These are phyloP conservation scores for Erithacus rubecula DNA, from an alignment of 2,797 vertebrate genomes.

Conservation along the genomic window DNA sequence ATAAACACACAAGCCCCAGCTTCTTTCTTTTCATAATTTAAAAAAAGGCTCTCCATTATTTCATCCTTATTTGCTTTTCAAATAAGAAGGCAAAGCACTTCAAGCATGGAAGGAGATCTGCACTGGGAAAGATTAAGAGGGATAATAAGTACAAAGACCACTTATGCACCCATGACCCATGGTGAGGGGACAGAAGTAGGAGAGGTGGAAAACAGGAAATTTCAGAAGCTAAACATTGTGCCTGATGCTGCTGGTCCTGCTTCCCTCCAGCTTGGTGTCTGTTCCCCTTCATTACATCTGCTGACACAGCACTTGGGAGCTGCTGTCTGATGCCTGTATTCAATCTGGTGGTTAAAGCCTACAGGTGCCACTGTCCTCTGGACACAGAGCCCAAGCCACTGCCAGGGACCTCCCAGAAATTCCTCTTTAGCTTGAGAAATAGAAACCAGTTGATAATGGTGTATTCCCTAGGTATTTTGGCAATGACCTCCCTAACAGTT, in stretches of 20 bases:
- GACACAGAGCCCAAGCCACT: accelerated
- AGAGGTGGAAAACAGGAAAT: background rate
- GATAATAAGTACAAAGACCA: constrained; percentile 21
- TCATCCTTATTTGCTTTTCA: constrained; percentile 43
- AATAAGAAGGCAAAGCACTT: background rate
- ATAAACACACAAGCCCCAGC: background rate
- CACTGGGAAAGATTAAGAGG: constrained; percentile 17
- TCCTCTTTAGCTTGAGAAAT: background rate
- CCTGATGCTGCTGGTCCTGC: background rate
- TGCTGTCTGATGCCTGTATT: background rate
- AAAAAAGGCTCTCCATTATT: constrained; percentile 27
- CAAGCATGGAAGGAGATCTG: background rate
- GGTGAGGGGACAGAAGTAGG: background rate
- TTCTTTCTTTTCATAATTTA: background rate
- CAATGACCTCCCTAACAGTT: background rate
- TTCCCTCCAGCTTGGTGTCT: background rate
- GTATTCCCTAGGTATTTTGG: background rate
- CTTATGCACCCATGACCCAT: background rate
- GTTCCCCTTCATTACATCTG: background rate
- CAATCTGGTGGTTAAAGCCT: background rate
- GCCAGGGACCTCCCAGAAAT: background rate
- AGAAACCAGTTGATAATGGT: background rate
- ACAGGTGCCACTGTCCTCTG: background rate
- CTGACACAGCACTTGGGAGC: background rate
- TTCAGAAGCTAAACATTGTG: background rate